phyloP scores from a whole-genome alignment of 2,113 vertebrate genomes.

The Bettongia penicillata region DNA sequence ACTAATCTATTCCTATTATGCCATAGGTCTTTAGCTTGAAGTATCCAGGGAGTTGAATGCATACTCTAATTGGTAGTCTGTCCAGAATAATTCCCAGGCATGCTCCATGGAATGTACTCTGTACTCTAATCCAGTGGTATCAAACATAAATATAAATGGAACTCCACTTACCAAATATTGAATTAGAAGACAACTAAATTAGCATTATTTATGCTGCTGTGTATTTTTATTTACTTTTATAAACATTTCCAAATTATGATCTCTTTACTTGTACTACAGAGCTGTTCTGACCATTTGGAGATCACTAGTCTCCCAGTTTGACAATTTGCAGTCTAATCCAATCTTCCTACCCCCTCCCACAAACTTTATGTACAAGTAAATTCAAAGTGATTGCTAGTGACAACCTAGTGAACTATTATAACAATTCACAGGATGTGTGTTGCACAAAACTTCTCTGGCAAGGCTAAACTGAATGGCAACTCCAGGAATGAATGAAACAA shows the following conservation, averaged over 20 bases:
- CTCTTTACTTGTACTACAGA: background rate
- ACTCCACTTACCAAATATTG: background rate
- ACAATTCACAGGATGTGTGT: background rate
- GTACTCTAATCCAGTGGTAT: background rate
- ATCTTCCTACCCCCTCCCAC: background rate
- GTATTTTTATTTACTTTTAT: background rate
- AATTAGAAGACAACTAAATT: background rate
- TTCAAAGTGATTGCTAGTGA: background rate
- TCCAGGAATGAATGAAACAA: background rate
- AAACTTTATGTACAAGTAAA: background rate
- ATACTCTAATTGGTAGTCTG: background rate
- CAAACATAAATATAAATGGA: background rate
- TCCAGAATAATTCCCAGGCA: background rate
- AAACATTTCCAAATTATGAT: background rate
- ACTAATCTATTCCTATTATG: background rate
- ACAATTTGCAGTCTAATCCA: background rate
- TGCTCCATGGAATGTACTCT: background rate
- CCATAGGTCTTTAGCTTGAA: too few species aligned
- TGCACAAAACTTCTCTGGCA: background rate
- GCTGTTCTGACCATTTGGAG: background rate
- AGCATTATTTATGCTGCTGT: background rate
- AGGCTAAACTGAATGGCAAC: background rate
- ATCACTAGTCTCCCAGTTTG: background rate
- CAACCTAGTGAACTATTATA: background rate
- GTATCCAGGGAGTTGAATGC: background rate